phyloP scores from a whole-genome alignment of 2,113 vertebrate genomes.

The Melospiza melodia region DNA sequence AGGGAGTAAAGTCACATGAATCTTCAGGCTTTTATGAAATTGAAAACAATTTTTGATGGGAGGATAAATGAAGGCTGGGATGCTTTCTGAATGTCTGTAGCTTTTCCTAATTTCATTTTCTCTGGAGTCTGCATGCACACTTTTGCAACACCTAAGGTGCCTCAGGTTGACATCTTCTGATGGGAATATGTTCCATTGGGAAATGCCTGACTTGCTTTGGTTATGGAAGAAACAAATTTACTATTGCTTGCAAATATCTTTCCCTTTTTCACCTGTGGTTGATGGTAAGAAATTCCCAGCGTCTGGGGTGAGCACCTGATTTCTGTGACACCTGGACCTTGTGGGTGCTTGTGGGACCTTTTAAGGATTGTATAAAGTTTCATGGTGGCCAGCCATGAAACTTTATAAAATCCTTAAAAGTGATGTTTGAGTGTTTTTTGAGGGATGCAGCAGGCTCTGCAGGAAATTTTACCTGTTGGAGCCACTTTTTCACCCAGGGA shows the following conservation, averaged over 20 bases:
- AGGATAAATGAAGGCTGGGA: neutral
- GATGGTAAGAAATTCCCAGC: neutral
- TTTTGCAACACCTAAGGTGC: neutral
- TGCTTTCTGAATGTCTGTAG: neutral
- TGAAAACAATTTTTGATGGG: neutral
- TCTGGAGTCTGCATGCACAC: neutral
- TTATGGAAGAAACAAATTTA: neutral
- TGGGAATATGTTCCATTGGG: neutral
- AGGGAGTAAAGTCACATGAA: neutral
- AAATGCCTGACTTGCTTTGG: neutral
- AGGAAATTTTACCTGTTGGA: neutral
- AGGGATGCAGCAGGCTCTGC: neutral
- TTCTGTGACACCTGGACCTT: neutral
- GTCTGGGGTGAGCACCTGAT: neutral
- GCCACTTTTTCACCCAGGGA: neutral
- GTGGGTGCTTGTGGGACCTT: neutral
- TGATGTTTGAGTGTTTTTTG: neutral
- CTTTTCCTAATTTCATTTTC: neutral
- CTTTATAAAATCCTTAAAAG: neutral
- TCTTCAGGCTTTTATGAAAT: neutral
- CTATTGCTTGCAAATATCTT: neutral
- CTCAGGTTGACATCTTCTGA: neutral
- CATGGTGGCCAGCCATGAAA: neutral
- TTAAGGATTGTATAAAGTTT: no score
- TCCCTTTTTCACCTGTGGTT: neutral